These are phyloP conservation scores for Amphilophus citrinellus DNA, from an alignment of 2,113 vertebrate genomes.

Conservation along the genomic window DNA sequence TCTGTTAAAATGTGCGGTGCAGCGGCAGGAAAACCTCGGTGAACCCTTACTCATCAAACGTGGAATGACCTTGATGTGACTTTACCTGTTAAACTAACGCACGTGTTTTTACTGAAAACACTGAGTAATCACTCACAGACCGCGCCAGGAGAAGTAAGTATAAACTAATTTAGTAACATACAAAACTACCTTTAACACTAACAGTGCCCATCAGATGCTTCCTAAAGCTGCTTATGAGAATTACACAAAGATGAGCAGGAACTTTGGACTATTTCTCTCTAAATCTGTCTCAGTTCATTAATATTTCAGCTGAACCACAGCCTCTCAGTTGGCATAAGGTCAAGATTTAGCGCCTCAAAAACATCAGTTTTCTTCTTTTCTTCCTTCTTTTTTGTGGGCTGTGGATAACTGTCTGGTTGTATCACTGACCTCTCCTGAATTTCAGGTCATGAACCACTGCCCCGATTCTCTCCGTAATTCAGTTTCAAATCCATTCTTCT, in stretches of 20 bases:
- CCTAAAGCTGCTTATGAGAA: not conserved
- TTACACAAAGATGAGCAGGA: not conserved
- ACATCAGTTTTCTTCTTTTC: not conserved
- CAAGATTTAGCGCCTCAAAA: not conserved
- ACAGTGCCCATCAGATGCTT: not conserved
- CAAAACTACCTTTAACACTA: not conserved
- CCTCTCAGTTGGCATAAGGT: not conserved
- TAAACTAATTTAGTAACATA: not conserved
- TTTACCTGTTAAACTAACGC: not conserved
- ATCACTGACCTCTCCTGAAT: not conserved
- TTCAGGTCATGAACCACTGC: not conserved
- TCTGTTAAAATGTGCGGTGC: not conserved
- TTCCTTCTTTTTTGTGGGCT: not conserved
- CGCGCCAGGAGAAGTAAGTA: not conserved
- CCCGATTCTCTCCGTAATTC: not conserved
- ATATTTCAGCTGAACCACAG: not conserved
- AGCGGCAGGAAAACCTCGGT: not conserved
- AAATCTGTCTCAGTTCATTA: not conserved
- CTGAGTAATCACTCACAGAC: no score
- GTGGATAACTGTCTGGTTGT: not conserved
- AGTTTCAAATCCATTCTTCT: not conserved
- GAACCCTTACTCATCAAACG: not conserved
- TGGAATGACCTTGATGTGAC: not conserved
- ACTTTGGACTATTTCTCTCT: not conserved
- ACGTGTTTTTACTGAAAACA: no score